Evolutionary conservation across 2,797 vertebrate species (phyloP), one percentile per base, ranked within the genome.

Genomic region (Monodelphis domestica): DNA sequence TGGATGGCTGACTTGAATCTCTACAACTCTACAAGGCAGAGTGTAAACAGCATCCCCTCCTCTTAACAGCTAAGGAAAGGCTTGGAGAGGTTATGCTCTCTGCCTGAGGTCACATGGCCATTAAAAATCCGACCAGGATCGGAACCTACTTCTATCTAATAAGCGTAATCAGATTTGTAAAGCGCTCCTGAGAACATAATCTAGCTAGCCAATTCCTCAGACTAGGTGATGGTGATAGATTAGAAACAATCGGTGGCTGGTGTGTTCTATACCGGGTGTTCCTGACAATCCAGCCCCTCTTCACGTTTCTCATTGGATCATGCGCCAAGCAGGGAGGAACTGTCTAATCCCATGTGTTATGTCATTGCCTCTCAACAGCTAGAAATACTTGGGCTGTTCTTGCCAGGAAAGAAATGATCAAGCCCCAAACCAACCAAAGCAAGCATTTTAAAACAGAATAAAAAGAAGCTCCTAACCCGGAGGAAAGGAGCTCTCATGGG

Each of bases 381-480:
- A 78, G 2, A 24, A 38, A 6, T 17, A 2, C n/a, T n/a, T 38
- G 12, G 12, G 33, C 15, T 15, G n/a, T 70, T 9, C 9, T 24
- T 63, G 70, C n/a, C n/a, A 70, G 33, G 17, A 21, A 38, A 38
- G 38, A 26, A 24, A 59, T 33, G 59, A 63, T n/a, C n/a, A n/a
- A n/a, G n/a, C n/a, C n/a, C n/a, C 92, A 33, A 94, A 87, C 53
- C 92, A 96, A 89, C n/a, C 63, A 94, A 96, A 95, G 94, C 63
- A 30, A 70, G 84, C 87, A 90, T 90, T 91, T 17, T 50, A 93
- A 94, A 89, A 53, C 33, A 89, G 94, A 97, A 88, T 38, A 90
- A 91, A 94, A 95, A n/a, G 50, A 88, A 91, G 91, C 57, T 87
- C 92, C 29, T 90, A 54, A 87, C 88, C 87, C 89, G 90, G 45